Evolutionary conservation across 2,113 vertebrate genomes (phyloP).

Genomic region (Cynocephalus volans): DNA sequence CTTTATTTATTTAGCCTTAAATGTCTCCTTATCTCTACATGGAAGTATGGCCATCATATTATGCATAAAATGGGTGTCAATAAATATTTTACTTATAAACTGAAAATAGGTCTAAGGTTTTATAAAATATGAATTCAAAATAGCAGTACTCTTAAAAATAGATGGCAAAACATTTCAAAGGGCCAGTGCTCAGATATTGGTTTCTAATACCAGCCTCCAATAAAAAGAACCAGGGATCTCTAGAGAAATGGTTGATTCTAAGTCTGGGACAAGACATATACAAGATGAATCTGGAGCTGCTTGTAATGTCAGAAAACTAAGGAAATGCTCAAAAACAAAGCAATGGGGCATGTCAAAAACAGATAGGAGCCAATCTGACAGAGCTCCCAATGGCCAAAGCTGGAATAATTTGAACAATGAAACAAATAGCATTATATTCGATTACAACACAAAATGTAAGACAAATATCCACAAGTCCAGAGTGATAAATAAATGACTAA

Average conservation of each 20-base stretch:
- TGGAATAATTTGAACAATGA: not conserved
- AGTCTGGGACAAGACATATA: not conserved
- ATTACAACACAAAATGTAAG: not conserved
- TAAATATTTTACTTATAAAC: not conserved
- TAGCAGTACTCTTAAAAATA: not conserved
- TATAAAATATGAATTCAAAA: not conserved
- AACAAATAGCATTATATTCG: not conserved
- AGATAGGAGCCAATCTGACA: not conserved
- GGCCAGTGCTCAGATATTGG: not conserved
- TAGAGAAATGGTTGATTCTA: not conserved
- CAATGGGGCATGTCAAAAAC: rapidly evolving
- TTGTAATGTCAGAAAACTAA: not conserved
- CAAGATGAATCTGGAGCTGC: not conserved
- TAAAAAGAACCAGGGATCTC: not conserved
- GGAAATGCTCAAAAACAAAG: not conserved
- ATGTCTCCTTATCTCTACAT: not conserved
- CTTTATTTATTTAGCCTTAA: not conserved
- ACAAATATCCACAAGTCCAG: not conserved
- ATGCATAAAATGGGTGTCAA: not conserved
- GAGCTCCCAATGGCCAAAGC: not conserved
- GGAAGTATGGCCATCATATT: not conserved
- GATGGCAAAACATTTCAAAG: not conserved
- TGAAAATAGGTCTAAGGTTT: not conserved
- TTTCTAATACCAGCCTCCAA: not conserved
- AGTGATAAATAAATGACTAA: not conserved